Conservation (phyloP, 2,888 invertebrate genomes). For the Chrysodeixis includens region DNA sequence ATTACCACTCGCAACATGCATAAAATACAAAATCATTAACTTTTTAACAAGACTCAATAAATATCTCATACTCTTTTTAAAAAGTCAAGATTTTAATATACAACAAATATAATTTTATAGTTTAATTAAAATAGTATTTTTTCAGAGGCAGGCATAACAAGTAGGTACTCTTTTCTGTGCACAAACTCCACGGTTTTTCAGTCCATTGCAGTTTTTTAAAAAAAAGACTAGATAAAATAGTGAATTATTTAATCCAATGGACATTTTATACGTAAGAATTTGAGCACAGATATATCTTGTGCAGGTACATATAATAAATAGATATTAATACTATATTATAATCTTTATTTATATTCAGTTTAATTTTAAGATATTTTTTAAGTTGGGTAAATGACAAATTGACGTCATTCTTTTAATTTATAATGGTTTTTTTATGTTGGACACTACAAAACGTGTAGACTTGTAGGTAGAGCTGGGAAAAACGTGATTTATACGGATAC, state of each 20-base stretch:
- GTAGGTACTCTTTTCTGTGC: constrained; percentile 49
- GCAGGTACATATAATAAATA: constrained; percentile 56
- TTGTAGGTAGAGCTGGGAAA: no score
- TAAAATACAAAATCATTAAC: constrained; percentile 30
- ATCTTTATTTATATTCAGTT: constrained; percentile 5
- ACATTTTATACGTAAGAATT: not conserved
- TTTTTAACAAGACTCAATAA: constrained; percentile 12
- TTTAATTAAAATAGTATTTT: constrained; percentile 52
- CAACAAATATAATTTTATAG: constrained; percentile 42
- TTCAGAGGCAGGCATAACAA: constrained; percentile 53
- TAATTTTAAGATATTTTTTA: constrained; percentile 8
- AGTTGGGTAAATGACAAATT: constrained; percentile 12
- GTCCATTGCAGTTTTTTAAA: not conserved
- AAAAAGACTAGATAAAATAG: constrained; percentile 3
- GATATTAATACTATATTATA: constrained; percentile 14
- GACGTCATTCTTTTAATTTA: not conserved
- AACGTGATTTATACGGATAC: no score
- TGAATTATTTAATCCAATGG: constrained; percentile 3
- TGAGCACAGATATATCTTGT: constrained; percentile 19
- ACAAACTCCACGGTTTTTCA: constrained; percentile 12
- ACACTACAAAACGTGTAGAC: no score
- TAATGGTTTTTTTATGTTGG: not conserved
- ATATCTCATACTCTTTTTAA: constrained; percentile 13
- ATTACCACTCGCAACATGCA: constrained; percentile 25
- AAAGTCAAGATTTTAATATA: constrained; percentile 40